Percentiles rank a stretch among this genome's conserved stretches.
phyloP scores from a whole-genome alignment of 2,888 invertebrate genomes.

The Brenthis hecate region DNA sequence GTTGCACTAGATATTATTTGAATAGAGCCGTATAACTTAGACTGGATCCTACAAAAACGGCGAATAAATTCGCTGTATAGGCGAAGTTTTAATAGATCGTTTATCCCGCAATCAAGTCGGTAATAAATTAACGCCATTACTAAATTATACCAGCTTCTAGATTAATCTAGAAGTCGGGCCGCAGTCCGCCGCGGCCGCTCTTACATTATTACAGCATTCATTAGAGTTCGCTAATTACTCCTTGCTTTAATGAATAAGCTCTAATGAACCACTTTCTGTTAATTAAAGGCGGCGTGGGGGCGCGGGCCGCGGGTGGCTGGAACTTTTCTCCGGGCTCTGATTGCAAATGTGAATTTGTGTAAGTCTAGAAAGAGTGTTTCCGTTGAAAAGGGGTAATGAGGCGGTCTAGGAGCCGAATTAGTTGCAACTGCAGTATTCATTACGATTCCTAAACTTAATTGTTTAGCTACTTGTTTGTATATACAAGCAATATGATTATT shows the following conservation, averaged over 20 bases:
- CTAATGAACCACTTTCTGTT: constrained; percentile 95
- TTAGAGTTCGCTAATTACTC: constrained; percentile 94
- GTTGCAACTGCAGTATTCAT: constrained; percentile 67
- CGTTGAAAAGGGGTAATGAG: constrained; percentile 80
- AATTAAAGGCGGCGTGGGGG: constrained; percentile 88
- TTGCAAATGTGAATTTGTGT: constrained; percentile 83
- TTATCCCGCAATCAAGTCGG: constrained; percentile 70
- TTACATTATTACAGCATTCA: constrained; percentile 91
- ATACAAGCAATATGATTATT: background rate
- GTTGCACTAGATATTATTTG: constrained; percentile 15
- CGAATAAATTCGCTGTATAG: constrained; percentile 38
- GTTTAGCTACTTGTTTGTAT: constrained; percentile 24
- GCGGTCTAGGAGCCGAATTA: constrained; percentile 74
- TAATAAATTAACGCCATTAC: constrained; percentile 79
- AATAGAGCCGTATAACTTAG: constrained; percentile 21
- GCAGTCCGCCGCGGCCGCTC: constrained; percentile 80
- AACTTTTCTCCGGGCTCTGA: constrained; percentile 81
- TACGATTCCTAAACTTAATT: constrained; percentile 48
- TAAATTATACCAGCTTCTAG: constrained; percentile 79
- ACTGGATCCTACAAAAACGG: constrained; percentile 31
- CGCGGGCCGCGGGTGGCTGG: constrained; percentile 50
- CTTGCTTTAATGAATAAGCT: constrained; percentile 95
- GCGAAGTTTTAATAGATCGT: constrained; percentile 53
- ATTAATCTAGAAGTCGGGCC: constrained; percentile 80
- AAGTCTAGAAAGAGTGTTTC: constrained; percentile 80